Conservation (phyloP, 92 coral and sea anemone genomes). For the Phenganax stokvisi region DNA sequence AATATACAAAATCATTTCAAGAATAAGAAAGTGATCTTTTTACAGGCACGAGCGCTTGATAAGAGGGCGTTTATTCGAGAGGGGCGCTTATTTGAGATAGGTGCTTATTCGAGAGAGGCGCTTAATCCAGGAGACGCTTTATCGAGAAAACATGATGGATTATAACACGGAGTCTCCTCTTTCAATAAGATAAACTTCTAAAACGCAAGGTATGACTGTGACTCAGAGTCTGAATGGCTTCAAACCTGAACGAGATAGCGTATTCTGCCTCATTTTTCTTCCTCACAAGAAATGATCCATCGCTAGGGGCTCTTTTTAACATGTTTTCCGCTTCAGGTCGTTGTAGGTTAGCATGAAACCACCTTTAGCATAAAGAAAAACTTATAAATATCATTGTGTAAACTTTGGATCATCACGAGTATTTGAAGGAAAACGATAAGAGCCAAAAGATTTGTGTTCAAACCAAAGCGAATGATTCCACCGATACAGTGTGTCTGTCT, state of each 20-base stretch:
- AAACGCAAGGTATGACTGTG: no score
- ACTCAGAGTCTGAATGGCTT: background rate
- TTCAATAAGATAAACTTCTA: no score
- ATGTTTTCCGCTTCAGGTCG: slow-evolving; percentile 91
- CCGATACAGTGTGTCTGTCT: no score
- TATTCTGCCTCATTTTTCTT: slow-evolving; percentile 72
- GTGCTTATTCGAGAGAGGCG: no score
- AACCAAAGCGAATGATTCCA: no score
- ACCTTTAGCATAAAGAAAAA: slow-evolving; percentile 49
- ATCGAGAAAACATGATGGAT: no score
- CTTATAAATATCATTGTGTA: background rate
- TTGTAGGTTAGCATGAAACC: slow-evolving; percentile 92
- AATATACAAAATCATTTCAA: background rate
- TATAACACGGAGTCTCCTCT: no score
- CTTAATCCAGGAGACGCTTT: no score
- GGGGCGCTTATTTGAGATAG: no score
- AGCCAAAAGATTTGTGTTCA: background rate
- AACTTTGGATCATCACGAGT: background rate
- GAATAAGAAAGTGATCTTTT: background rate
- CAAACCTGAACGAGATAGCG: slow-evolving; percentile 94
- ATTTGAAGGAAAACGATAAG: background rate
- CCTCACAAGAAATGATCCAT: slow-evolving; percentile 87
- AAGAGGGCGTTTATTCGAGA: no score
- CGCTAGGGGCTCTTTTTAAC: slow-evolving; percentile 81
- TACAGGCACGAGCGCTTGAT: background rate